Conservation (phyloP, 2,797 vertebrate genomes). For the Eremophila alpestris region DNA sequence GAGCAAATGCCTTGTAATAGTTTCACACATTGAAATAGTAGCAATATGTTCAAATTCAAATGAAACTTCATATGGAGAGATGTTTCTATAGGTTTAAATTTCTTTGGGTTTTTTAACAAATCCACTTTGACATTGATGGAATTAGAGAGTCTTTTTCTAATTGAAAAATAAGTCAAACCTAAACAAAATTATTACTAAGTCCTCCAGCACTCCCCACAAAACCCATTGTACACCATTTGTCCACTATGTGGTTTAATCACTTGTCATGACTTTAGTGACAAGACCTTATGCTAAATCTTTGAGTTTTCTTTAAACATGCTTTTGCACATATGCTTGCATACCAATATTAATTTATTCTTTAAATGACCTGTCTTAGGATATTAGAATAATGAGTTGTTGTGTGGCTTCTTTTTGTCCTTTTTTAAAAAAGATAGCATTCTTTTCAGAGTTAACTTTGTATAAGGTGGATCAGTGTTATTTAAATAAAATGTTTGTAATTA, state of each 20-base stretch:
- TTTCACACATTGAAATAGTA: neutral
- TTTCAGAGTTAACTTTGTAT: neutral
- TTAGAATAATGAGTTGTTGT: neutral
- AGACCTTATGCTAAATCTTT: neutral
- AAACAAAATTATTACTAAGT: neutral
- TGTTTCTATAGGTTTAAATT: neutral
- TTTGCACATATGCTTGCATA: rapidly evolving
- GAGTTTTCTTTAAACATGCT: neutral
- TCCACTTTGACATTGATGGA: neutral
- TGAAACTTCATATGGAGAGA: neutral
- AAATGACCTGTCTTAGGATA: neutral
- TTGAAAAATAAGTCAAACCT: neutral
- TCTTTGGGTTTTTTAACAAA: neutral
- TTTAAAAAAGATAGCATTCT: neutral
- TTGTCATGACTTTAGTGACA: neutral
- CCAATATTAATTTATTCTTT: neutral
- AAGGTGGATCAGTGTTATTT: neutral
- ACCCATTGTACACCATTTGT: neutral
- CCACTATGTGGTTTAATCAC: neutral
- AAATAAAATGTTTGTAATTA: neutral
- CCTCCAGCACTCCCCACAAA: neutral
- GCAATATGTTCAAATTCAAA: neutral
- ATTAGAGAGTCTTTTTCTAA: neutral
- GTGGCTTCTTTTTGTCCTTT: neutral
- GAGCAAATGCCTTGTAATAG: neutral